Percentiles rank a stretch among this genome's conserved stretches.
These are phyloP conservation scores for Trisateles emortualis DNA, from an alignment of 2,888 invertebrate genomes.

Conservation along the genomic window DNA sequence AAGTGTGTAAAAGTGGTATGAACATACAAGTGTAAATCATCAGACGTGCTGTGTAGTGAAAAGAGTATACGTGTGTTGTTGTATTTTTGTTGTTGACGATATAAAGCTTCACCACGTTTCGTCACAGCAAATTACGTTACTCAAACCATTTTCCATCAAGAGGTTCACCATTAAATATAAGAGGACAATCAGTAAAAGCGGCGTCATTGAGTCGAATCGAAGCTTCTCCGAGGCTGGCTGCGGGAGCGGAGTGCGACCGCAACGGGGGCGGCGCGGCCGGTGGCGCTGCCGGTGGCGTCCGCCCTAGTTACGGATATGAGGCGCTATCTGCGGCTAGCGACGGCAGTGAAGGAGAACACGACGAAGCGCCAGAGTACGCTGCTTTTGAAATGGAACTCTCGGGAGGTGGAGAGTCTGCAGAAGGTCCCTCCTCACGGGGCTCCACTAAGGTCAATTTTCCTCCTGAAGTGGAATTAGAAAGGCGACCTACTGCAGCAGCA, in stretches of 20 bases:
- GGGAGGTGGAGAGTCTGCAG: slow-evolving; percentile 75
- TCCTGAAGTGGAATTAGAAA: slow-evolving; percentile 84
- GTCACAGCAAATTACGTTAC: slow-evolving; percentile 82
- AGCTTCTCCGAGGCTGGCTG: slow-evolving; percentile 75
- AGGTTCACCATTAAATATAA: slow-evolving; percentile 71
- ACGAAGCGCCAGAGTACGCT: slow-evolving; percentile 76
- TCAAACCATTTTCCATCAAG: slow-evolving; percentile 75
- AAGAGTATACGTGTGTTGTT: slow-evolving; percentile 19
- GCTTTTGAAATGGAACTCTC: slow-evolving; percentile 81
- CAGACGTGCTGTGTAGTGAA: slow-evolving; percentile 27
- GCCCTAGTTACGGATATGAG: slow-evolving; percentile 83
- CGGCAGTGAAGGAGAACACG: slow-evolving; percentile 79
- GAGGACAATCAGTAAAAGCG: slow-evolving; percentile 75
- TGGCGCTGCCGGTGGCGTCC: slow-evolving; percentile 73
- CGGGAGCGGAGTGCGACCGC: slow-evolving; percentile 69
- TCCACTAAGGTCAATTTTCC: slow-evolving; percentile 90
- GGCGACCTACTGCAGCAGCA: slow-evolving; percentile 76
- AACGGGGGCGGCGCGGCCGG: slow-evolving; percentile 63
- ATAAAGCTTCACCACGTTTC: slow-evolving; percentile 81
- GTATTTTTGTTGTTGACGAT: slow-evolving; percentile 40
- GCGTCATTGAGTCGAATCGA: slow-evolving; percentile 82
- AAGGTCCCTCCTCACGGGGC: slow-evolving; percentile 78
- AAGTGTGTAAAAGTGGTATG: slow-evolving; percentile 32
- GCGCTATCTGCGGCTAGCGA: slow-evolving; percentile 82
- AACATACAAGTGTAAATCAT: slow-evolving; percentile 32